phyloP scores from a whole-genome alignment of 1,140 invertebrate genomes.

The Oedothorax gibbosus region DNA sequence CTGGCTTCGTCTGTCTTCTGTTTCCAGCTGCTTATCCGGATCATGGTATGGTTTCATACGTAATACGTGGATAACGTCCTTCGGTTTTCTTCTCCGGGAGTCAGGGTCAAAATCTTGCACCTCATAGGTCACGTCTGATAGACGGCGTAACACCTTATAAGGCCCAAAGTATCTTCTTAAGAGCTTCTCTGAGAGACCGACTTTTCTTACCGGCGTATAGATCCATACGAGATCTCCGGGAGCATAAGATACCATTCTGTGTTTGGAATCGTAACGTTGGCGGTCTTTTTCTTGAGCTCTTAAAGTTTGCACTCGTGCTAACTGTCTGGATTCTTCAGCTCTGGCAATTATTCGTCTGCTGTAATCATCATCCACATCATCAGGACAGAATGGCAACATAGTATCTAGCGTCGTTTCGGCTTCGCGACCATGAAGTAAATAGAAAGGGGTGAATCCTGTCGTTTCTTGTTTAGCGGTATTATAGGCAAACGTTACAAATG shows the following conservation, averaged over 20 bases:
- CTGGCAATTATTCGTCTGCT: too few relatives aligned
- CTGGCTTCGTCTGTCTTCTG: too few relatives aligned
- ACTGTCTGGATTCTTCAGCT: slow-evolving; percentile 6
- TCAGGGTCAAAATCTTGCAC: not conserved
- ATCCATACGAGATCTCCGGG: slow-evolving; percentile 6
- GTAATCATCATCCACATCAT: not conserved
- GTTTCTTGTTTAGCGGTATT: too few relatives aligned
- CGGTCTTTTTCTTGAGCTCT: not conserved
- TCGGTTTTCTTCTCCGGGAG: not conserved
- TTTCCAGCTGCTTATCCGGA: too few relatives aligned
- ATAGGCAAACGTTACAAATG: too few relatives aligned
- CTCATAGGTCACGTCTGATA: slow-evolving; percentile 3
- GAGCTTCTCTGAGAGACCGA: not conserved
- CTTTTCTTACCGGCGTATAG: not conserved
- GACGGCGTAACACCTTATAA: not conserved
- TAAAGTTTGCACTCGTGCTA: not conserved
- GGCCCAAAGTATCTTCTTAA: not conserved
- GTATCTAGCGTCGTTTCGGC: too few relatives aligned
- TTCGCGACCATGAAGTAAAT: too few relatives aligned
- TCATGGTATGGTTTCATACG: not conserved
- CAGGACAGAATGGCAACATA: too few relatives aligned
- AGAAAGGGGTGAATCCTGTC: too few relatives aligned
- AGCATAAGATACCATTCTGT: slow-evolving; percentile 5
- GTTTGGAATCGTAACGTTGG: not conserved
- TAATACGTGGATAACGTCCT: not conserved